Percentiles rank a stretch among this genome's conserved stretches.
These are phyloP conservation scores for Oophaga pumilio DNA, from an alignment of 2,113 vertebrate genomes.

Conservation along the genomic window DNA sequence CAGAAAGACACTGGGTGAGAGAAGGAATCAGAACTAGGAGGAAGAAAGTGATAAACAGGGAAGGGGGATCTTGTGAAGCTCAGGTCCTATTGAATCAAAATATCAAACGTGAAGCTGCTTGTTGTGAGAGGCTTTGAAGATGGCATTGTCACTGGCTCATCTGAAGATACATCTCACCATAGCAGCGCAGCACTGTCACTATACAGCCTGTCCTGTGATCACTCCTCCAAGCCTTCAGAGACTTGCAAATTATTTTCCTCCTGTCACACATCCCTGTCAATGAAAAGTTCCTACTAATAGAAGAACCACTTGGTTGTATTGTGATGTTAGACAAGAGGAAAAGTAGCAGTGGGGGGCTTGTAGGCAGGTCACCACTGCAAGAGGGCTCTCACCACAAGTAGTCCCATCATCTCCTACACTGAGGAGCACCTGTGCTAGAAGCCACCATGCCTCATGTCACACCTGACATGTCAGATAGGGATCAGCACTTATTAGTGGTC, in stretches of 20 bases:
- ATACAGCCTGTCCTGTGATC: conserved; percentile 51
- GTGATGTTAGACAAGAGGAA: conserved; percentile 36
- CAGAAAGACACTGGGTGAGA: conserved; percentile 49
- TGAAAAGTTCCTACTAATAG: conserved; percentile 36
- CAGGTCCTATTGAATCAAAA: conserved; percentile 57
- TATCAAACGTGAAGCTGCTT: conserved; percentile 56
- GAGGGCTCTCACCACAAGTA: neutral
- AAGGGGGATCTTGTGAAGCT: conserved; percentile 57
- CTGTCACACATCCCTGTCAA: conserved; percentile 52
- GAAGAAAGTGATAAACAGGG: conserved; percentile 54
- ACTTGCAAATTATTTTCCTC: conserved; percentile 55
- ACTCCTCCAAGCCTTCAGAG: conserved; percentile 50
- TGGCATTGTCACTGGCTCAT: conserved; percentile 56
- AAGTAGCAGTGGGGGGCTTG: conserved; percentile 1
- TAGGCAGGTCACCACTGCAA: conserved; percentile 19
- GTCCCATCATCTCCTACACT: neutral
- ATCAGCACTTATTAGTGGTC: neutral
- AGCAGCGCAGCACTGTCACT: conserved; percentile 53
- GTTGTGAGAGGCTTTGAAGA: conserved; percentile 59
- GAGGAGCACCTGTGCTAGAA: neutral
- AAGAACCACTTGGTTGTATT: conserved; percentile 11
- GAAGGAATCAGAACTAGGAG: conserved; percentile 48
- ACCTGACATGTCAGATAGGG: neutral
- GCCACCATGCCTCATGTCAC: neutral
- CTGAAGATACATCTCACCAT: conserved; percentile 47